Evolutionary conservation across 2,888 invertebrate species (phyloP), one percentile per base, ranked within the genome.

Genomic region (Petrolisthes cinctipes): DNA sequence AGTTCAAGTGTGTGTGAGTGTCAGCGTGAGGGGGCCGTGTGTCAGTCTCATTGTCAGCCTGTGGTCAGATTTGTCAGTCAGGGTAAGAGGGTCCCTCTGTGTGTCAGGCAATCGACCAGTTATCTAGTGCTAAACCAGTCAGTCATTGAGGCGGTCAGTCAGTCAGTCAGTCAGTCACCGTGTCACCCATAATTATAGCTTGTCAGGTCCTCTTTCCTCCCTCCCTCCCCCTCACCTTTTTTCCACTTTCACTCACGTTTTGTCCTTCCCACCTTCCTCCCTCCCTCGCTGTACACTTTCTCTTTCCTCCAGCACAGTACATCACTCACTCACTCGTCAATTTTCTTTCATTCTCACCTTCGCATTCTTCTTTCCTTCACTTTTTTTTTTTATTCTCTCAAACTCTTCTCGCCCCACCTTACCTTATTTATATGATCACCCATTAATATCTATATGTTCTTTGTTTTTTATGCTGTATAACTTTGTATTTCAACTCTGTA

Each of bases 261-360:
- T 37, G 3, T 5, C 9, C 20, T 20, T 9, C 23, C 61, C 11
- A 9, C 61, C 3, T 17, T 53, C n/a, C 56, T 6, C n/a, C 9
- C 56, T 56, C 79, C n/a, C 11, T 54, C 17, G 4, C 75, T 51
- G 66, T 66, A 66, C 17, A 11, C 17, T 17, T 66, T 66, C 66
- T 17, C 66, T 66, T 66, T 66, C 66, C 17, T 66, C 66, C 11
- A 66, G 11, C 11, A 14, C 17, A 66, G 66, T 66, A 66, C 14
- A 66, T 73, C 23, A 17, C 20, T 73, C 23, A 17, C 23, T 73
- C 73, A 9, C 76, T 51, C 37, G 5, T 76, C 7, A 9, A 7
- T 61, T 80, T 61, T 80, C 80, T 80, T 61, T 80, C 80, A 57
- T 23, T 80, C 80, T 80, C 80, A 23, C 61, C 57, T 61, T 80